These are phyloP conservation scores for Struthio camelus DNA, from an alignment of 2,113 vertebrate species.

Conservation along the genomic window DNA sequence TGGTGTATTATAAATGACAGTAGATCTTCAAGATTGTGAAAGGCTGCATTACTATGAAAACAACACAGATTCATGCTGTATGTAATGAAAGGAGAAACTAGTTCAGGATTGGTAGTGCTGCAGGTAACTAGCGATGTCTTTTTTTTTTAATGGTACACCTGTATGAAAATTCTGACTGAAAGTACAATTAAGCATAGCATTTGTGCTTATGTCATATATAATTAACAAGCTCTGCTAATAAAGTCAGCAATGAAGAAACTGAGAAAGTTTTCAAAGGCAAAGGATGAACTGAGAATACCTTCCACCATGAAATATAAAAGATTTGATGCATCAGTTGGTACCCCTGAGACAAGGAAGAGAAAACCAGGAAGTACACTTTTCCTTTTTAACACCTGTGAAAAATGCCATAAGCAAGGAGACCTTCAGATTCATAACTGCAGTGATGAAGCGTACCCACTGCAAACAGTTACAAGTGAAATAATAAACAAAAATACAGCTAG, in stretches of 20 bases:
- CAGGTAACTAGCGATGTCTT: slow-evolving; percentile 14
- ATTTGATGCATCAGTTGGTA: background rate
- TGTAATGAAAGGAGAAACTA: background rate
- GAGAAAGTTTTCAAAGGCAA: background rate
- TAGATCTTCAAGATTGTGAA: background rate
- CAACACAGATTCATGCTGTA: background rate
- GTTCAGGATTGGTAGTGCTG: background rate
- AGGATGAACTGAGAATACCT: background rate
- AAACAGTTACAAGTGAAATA: background rate
- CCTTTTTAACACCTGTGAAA: background rate
- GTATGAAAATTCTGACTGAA: background rate
- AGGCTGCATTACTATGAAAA: background rate
- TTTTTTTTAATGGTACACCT: background rate
- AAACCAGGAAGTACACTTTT: background rate
- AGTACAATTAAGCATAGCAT: background rate
- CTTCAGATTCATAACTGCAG: background rate
- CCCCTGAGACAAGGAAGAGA: background rate
- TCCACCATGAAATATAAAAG: background rate
- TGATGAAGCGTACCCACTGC: background rate
- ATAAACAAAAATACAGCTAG: background rate
- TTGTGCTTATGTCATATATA: background rate
- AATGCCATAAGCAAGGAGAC: background rate
- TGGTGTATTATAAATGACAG: background rate
- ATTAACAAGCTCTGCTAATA: background rate
- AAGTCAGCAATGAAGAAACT: background rate